Percentiles rank a stretch among this genome's conserved stretches.
phyloP scores from a whole-genome alignment of 2,888 invertebrate species.

The Dynastes grantii region DNA sequence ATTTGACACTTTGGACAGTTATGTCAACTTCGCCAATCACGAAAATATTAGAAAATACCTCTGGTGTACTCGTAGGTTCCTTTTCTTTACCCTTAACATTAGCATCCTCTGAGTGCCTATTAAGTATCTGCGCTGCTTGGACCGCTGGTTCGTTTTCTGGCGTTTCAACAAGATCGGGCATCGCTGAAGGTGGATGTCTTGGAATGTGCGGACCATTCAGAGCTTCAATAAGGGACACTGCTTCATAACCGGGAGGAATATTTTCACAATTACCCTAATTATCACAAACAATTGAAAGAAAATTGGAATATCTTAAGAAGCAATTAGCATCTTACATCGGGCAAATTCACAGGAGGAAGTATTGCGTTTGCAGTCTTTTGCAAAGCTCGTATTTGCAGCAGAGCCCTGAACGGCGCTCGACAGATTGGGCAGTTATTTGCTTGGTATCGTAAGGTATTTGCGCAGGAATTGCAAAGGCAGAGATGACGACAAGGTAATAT shows the following conservation, averaged over 20 bases:
- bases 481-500: constrained; percentile 98
- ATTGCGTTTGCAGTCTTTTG: constrained; percentile 79
- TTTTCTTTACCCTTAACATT: constrained; percentile 69
- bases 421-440: constrained; percentile 99
- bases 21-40: too few relatives aligned
- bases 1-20: not conserved
- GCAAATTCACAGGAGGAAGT: constrained; percentile 74
- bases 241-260: constrained; percentile 92
- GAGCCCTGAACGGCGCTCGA: constrained; percentile 97
- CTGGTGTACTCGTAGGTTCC: constrained; percentile 70
- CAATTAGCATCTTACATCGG: constrained; percentile 74
- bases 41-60: constrained; percentile 61
- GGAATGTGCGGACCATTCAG: constrained; percentile 90
- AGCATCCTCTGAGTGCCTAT: constrained; percentile 72
- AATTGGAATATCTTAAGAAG: too few relatives aligned
- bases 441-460: constrained; percentile 96
- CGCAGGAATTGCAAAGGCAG: constrained; percentile 97
- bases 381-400: constrained; percentile 95
- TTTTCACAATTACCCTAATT: constrained; percentile 76
- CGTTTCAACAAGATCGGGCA: constrained; percentile 72
- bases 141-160: constrained; percentile 78
- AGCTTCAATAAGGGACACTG: constrained; percentile 95
- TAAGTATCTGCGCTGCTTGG: constrained; percentile 81
- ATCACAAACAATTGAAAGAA: not conserved
- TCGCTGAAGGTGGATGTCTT: constrained; percentile 67